Conservation (phyloP, 2,797 vertebrate species). For the Gobionotothen gibberifrons region DNA sequence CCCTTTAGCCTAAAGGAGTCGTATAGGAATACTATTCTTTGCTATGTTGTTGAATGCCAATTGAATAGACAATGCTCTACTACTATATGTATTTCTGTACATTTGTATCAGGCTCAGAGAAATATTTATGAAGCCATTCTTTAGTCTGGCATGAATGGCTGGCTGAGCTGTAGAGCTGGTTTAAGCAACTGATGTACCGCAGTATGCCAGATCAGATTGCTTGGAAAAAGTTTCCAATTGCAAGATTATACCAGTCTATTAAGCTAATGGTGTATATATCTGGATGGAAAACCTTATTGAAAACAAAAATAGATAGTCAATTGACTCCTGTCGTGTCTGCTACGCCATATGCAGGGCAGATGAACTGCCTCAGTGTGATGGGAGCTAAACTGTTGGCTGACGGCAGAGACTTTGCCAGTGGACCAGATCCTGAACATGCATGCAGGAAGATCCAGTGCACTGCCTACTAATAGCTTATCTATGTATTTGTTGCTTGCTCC, state of each 20-base stretch:
- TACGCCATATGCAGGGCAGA: conserved; percentile 43
- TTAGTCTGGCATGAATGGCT: conserved; percentile 5
- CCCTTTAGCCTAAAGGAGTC: no score
- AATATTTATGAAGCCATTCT: conserved; percentile 24
- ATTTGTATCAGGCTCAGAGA: conserved; percentile 16
- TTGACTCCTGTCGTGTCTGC: conserved; percentile 17
- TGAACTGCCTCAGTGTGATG: conserved; percentile 30
- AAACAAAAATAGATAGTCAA: not conserved
- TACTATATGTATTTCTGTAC: not conserved
- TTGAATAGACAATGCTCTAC: no score
- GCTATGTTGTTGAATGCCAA: no score
- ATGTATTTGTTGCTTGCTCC: conserved; percentile 9
- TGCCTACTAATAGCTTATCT: conserved; percentile 43
- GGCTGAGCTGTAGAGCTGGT: conserved; percentile 2
- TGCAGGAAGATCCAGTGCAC: conserved; percentile 28
- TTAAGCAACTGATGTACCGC: conserved; percentile 9
- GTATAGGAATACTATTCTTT: no score
- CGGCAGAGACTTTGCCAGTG: conserved; percentile 49
- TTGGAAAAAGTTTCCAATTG: not conserved
- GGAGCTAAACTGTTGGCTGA: conserved; percentile 46
- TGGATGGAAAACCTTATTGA: conserved; percentile 13
- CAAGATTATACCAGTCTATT: conserved; percentile 11
- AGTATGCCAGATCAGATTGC: conserved; percentile 8
- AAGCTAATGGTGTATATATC: conserved; percentile 18
- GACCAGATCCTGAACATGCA: conserved; percentile 54